These are phyloP conservation scores for Triplophysa yarkandensis DNA, from an alignment of 2,797 vertebrate genomes.

Conservation along the genomic window DNA sequence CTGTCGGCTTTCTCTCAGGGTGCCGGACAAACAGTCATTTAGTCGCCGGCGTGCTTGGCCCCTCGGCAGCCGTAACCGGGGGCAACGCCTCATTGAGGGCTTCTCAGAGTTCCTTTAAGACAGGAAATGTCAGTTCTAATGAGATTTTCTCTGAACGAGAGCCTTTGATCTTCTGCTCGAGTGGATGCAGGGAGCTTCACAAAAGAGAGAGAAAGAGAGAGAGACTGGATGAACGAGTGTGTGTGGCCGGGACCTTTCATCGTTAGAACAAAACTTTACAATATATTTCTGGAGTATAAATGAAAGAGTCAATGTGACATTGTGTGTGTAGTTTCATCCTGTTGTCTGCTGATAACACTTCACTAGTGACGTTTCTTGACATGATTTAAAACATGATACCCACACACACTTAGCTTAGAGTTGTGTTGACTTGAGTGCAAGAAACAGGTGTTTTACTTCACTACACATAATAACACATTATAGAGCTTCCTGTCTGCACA, in stretches of 20 bases:
- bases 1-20: conserved; percentile 59
- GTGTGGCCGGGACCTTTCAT: conserved; percentile 63
- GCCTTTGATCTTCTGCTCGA: conserved; percentile 70
- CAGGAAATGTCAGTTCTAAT: conserved; percentile 80
- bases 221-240: neutral
- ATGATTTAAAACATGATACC: too few species aligned
- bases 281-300: too few species aligned
- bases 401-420: too few species aligned
- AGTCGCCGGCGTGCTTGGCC: conserved; percentile 59
- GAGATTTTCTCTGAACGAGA: conserved; percentile 73
- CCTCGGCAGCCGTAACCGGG: conserved; percentile 61
- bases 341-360: too few species aligned
- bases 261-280: neutral
- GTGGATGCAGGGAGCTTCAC: conserved; percentile 68
- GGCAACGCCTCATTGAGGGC: conserved; percentile 64
- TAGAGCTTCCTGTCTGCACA: conserved; percentile 64
- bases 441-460: conserved; percentile 72
- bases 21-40: conserved; percentile 65
- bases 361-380: too few species aligned
- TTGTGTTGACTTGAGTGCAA: conserved; percentile 61
- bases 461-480: conserved; percentile 71
- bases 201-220: conserved; percentile 64
- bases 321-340: too few species aligned
- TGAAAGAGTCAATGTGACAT: too few species aligned
- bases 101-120: conserved; percentile 68